Conservation (phyloP, 2,888 invertebrate species). For the Drosophila tripunctata region DNA sequence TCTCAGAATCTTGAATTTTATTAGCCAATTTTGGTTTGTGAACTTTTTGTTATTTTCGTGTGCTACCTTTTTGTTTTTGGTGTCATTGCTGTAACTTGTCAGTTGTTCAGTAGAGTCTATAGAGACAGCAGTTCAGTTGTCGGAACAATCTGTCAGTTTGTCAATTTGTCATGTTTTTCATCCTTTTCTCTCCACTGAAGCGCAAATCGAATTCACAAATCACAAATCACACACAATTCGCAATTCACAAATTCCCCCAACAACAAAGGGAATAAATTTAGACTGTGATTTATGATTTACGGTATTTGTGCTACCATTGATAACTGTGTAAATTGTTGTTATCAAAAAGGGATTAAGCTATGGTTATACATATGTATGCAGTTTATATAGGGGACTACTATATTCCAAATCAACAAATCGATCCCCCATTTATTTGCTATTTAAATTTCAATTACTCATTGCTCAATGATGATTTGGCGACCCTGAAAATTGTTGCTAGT, state of each 20-base stretch:
- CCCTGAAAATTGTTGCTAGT: constrained; percentile 32
- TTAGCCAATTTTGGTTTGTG: constrained; percentile 9
- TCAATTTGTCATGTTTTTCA: background rate
- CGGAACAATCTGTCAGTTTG: constrained; percentile 40
- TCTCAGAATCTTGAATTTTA: constrained; percentile 48
- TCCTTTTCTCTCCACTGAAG: constrained; percentile 22
- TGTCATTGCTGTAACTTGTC: constrained; percentile 30
- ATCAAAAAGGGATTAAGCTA: constrained; percentile 3
- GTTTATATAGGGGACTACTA: background rate
- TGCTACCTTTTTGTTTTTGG: constrained; percentile 20
- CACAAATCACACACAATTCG: constrained; percentile 39
- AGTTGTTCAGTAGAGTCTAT: constrained; percentile 20
- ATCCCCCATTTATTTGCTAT: constrained; percentile 58
- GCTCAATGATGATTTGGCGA: background rate
- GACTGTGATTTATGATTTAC: constrained; percentile 28
- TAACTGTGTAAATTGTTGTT: background rate
- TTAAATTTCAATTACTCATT: constrained; percentile 72
- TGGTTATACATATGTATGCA: no score
- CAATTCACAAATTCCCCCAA: constrained; percentile 22
- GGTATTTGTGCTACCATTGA: constrained; percentile 14
- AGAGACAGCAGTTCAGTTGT: no score
- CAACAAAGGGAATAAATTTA: constrained; percentile 16
- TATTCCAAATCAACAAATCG: constrained; percentile 1
- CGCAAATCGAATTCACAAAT: constrained; percentile 39
- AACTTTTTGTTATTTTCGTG: background rate